phyloP scores from a whole-genome alignment of 2,888 invertebrate species.

The Zaprionus bogoriensis region DNA sequence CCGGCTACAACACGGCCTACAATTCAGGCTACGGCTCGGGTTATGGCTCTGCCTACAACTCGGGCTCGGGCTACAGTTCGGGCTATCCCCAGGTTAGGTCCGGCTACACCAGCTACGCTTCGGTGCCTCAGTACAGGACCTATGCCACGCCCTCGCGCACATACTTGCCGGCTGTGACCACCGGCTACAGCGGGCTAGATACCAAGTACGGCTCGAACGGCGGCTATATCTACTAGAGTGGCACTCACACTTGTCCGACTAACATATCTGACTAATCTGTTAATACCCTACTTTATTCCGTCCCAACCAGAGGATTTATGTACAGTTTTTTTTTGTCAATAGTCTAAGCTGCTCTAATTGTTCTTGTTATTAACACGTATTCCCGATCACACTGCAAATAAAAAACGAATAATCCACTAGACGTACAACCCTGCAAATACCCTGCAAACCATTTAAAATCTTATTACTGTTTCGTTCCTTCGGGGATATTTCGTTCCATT shows the following conservation, averaged over 20 bases:
- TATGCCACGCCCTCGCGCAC: slow-evolving; percentile 55
- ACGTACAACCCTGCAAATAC: too few relatives aligned
- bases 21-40: slow-evolving; percentile 19
- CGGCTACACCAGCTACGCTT: slow-evolving; percentile 53
- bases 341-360: too few relatives aligned
- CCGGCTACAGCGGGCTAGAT: slow-evolving; percentile 52
- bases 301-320: too few relatives aligned
- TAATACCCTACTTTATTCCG: too few relatives aligned
- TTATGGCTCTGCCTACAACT: slow-evolving; percentile 10
- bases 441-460: too few relatives aligned
- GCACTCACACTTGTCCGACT: not conserved
- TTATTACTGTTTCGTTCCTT: too few relatives aligned
- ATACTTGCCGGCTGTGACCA: slow-evolving; percentile 47
- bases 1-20: slow-evolving; percentile 19
- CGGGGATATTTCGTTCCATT: too few relatives aligned
- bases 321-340: too few relatives aligned
- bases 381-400: too few relatives aligned
- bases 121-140: slow-evolving; percentile 50
- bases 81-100: slow-evolving; percentile 33
- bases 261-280: not conserved
- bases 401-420: too few relatives aligned
- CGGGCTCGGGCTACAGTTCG: slow-evolving; percentile 25
- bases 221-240: slow-evolving; percentile 71
- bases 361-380: too few relatives aligned
- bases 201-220: slow-evolving; percentile 76